Evolutionary conservation across 1,140 invertebrate species (phyloP), one percentile per base, ranked within the genome.

Genomic region (Hyles euphorbiae): DNA sequence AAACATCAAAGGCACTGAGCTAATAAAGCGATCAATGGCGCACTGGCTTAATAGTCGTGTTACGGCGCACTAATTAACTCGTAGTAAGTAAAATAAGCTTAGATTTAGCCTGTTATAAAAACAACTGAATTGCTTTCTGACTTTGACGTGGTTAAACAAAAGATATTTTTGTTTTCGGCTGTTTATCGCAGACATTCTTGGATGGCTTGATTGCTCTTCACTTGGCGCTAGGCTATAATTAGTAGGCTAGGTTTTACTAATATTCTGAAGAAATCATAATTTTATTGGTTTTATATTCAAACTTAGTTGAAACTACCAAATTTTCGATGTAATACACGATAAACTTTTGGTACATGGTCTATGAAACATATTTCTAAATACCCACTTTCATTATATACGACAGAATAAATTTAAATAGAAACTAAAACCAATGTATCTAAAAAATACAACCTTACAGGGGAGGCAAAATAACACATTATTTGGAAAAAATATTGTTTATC

Each of bases 21-120:
- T 83, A 78, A 81, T 82, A 79, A 77, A 78, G 69, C 71, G 76
- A 82, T 83, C 83, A 81, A 83, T 83, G 76, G 68, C 66, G 70
- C 56, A 61, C 49, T 57, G 47, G 56, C 60, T 70, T 75, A 76
- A 76, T 72, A 68, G 60, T 57, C 53, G 56, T 43, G 65, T 69
- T 64, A 70, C 65, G 49, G 61, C 60, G 69, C 58, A 70, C 67
- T 75, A 78, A 82, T 82, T 81, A 81, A 70, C 65, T 56, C 61
- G 55, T 53, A 67, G 54, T 62, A 34, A 61, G 63, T 66, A 61
- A 66, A 66, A 59, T 48, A 56, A 66, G 34, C 60, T 62, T 56
- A 56, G 36, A 59, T 66, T 62, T 53, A 59, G 40, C 12, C 32
- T 43, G 36, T 54, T 54, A 54, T 48, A 48, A 54, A 54, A 54